Evolutionary conservation across 2,888 invertebrate genomes (phyloP).

Genomic region (Dexiosoma caninum): DNA sequence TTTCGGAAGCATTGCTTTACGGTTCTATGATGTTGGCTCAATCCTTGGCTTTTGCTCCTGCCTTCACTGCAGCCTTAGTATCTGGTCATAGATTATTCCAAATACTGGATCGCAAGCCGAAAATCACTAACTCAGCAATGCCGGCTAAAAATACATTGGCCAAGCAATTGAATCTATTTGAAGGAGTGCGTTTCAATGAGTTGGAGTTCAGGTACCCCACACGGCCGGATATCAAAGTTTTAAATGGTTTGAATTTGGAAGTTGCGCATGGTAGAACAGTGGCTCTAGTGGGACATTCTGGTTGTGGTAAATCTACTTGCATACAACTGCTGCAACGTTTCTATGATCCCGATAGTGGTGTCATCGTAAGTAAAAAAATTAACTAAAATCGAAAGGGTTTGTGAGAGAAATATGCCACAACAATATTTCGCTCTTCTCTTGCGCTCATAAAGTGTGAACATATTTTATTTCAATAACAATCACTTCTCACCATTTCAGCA

Average conservation of each 20-base stretch:
- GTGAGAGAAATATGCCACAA: too few species aligned
- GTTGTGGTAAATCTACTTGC: slow-evolving; percentile 90
- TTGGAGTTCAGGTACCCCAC: slow-evolving; percentile 90
- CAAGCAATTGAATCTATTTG: slow-evolving; percentile 73
- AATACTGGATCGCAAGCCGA: slow-evolving; percentile 81
- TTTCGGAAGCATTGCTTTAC: slow-evolving; percentile 87
- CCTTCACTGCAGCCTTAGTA: slow-evolving; percentile 85
- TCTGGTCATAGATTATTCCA: slow-evolving; percentile 85
- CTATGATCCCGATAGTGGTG: slow-evolving; percentile 86
- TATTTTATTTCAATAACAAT: neutral
- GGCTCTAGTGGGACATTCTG: slow-evolving; percentile 86
- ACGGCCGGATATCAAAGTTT: slow-evolving; percentile 84
- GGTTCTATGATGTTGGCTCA: slow-evolving; percentile 90
- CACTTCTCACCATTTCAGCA: slow-evolving; percentile 66
- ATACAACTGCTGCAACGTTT: slow-evolving; percentile 88
- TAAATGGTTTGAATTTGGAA: slow-evolving; percentile 84
- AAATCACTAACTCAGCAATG: slow-evolving; percentile 78
- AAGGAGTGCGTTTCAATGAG: slow-evolving; percentile 80
- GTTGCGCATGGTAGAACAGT: slow-evolving; percentile 85
- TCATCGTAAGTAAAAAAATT: slow-evolving; percentile 78
- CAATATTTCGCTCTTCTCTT: too few species aligned
- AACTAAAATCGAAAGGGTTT: neutral
- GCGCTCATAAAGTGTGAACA: too few species aligned
- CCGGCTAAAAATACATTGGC: slow-evolving; percentile 71
- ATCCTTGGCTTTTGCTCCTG: slow-evolving; percentile 87